phyloP scores from a whole-genome alignment of 2,888 invertebrate genomes.

The Drosophila prolongata region DNA sequence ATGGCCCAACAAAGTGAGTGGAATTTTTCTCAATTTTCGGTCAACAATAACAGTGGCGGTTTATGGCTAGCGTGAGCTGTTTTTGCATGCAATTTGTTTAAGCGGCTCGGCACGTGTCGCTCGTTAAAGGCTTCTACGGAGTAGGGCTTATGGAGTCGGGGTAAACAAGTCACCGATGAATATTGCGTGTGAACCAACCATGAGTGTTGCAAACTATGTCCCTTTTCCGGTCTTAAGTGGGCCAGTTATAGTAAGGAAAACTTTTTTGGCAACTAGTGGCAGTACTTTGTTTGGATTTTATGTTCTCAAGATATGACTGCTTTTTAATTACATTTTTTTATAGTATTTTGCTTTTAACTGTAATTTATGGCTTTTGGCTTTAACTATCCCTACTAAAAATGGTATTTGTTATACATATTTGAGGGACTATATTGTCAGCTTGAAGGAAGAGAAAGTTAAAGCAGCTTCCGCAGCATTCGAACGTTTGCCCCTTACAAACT shows the following conservation, averaged over 20 bases:
- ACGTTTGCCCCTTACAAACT: neutral
- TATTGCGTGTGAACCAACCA: slow-evolving; percentile 22
- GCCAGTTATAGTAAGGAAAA: neutral
- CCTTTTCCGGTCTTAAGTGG: slow-evolving; percentile 20
- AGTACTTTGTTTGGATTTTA: neutral
- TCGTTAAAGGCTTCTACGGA: slow-evolving; percentile 37
- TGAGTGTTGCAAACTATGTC: slow-evolving; percentile 10
- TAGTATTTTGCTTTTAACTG: too few relatives aligned
- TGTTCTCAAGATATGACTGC: neutral
- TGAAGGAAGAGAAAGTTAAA: slow-evolving; percentile 2
- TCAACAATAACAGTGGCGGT: slow-evolving; percentile 18
- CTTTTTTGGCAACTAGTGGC: neutral
- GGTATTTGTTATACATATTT: neutral
- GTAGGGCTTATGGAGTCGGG: neutral
- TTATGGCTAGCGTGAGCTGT: slow-evolving; percentile 36
- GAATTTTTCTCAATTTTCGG: slow-evolving; percentile 38
- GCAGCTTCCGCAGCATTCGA: neutral
- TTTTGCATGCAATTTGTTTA: slow-evolving; percentile 23
- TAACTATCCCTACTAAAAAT: neutral
- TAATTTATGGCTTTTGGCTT: too few relatives aligned
- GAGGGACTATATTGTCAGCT: neutral
- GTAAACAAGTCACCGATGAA: slow-evolving; percentile 3
- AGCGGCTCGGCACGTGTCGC: slow-evolving; percentile 53
- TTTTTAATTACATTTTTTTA: too few relatives aligned
- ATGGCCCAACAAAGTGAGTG: slow-evolving; percentile 22